Base-by-base conservation (phyloP, 2,888 invertebrate genomes). In the Drosophila paranaensis region DNA sequence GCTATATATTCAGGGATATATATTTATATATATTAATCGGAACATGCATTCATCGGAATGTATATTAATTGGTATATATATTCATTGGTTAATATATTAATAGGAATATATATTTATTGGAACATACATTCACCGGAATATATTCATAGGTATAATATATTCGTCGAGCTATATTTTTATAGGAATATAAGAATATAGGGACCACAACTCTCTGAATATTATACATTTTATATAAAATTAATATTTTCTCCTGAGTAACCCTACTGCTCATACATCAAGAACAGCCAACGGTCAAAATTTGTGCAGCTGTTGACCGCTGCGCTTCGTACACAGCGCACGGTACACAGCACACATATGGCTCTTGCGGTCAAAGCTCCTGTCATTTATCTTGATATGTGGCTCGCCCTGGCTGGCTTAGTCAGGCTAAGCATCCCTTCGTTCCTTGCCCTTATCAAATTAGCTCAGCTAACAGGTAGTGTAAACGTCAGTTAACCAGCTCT, bases 401-500 rank as follows among this genome's bases (percentile, higher is more conserved):
- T 43, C 27, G 20, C 8, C 50, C 54, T 4, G 33, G 9, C 5
- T 27, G 63, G 43, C 42, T 48, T n/a, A 48, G 30, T 48, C 30
- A n/a, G n/a, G 10, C 11, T 1, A 11, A 48, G 42, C 53, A 16
- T 25, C 13, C 30, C 37, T 25, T 14, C 51, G 2, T 35, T 9
- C 13, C 50, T 11, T 37, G 11, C 30, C 45, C 16, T 25, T 37
- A 54, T 46, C 67, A 62, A 83, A 81, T 83, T 81, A 83, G 79
- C 73, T 60, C 54, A 45, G 64, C 65, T 71, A 71, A 56, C 80
- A 80, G 82, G 75, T 73, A 62, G 72, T 80, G 77, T 71, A 74
- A 77, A 68, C 78, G 85, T 81, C 81, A 81, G 81, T 86, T 83
- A 72, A 50, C 75, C 82, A 69, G 77, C 68, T 66, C 79, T 72